These are phyloP conservation scores for Hoplostethus atlanticus DNA, from an alignment of 2,797 vertebrate genomes.

Conservation along the genomic window DNA sequence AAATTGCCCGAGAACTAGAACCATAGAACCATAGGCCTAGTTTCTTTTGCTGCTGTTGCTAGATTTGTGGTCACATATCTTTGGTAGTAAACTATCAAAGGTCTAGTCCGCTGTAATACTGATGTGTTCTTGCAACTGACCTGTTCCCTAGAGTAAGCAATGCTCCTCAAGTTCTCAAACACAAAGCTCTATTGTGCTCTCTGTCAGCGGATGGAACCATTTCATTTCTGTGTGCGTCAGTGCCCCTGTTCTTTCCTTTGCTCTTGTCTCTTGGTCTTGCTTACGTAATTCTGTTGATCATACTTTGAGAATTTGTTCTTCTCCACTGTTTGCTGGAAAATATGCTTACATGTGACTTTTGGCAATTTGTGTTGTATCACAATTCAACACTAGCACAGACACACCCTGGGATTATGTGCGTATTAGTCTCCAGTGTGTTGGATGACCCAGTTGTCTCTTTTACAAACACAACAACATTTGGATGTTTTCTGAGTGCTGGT, in stretches of 20 bases:
- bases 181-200: slow-evolving; percentile 71
- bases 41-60: slow-evolving; percentile 15
- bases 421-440: slow-evolving; percentile 4
- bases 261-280: slow-evolving; percentile 43
- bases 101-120: slow-evolving; percentile 29
- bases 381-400: slow-evolving; percentile 14
- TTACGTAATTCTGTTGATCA: slow-evolving; percentile 61
- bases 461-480: neutral
- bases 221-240: slow-evolving; percentile 68
- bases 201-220: slow-evolving; percentile 59
- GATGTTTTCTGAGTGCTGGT: neutral
- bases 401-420: slow-evolving; percentile 34
- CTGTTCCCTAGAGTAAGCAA: slow-evolving; percentile 34
- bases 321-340: slow-evolving; percentile 35
- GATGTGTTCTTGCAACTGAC: slow-evolving; percentile 38
- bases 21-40: neutral
- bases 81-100: slow-evolving; percentile 45
- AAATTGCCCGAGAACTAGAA: too few species aligned
- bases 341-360: slow-evolving; percentile 33
- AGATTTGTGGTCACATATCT: slow-evolving; percentile 21
- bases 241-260: slow-evolving; percentile 39
- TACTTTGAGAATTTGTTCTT: slow-evolving; percentile 51
- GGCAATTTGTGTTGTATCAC: slow-evolving; percentile 14
- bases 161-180: slow-evolving; percentile 51
- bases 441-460: slow-evolving; percentile 17